These are phyloP conservation scores for Mercenaria mercenaria DNA, from an alignment of 1,140 invertebrate species.

Conservation along the genomic window DNA sequence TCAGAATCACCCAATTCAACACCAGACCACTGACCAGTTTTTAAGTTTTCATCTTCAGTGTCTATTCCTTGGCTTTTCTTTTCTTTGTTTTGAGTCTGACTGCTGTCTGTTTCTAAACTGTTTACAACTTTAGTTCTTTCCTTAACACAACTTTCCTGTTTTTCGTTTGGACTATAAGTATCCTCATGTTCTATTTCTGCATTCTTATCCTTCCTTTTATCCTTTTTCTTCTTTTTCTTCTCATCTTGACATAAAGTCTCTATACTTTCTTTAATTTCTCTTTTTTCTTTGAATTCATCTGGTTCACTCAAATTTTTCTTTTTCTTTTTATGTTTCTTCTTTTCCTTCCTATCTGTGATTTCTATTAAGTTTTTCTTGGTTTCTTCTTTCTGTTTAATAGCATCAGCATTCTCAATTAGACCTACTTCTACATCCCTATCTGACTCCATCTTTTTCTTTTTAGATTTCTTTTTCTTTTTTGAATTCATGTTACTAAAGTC, in stretches of 20 bases:
- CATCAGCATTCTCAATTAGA: not conserved
- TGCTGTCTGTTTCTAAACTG: not conserved
- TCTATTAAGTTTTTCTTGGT: not conserved
- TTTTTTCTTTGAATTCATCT: not conserved
- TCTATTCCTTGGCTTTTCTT: not conserved
- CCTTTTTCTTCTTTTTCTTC: not conserved
- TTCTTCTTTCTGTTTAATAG: not conserved
- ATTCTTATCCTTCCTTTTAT: not conserved
- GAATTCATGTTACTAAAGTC: not conserved
- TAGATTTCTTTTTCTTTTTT: constrained; percentile 6
- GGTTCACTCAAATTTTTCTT: not conserved
- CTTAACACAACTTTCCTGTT: not conserved
- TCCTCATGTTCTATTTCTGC: not conserved
- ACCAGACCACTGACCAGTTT: constrained; percentile 69
- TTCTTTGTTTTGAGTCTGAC: not conserved
- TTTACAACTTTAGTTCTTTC: not conserved
- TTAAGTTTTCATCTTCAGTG: not conserved
- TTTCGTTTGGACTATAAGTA: not conserved
- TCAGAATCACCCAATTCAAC: constrained; percentile 67
- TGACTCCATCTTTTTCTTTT: not conserved
- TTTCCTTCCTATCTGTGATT: not conserved
- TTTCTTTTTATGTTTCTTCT: not conserved
- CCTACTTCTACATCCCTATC: not conserved
- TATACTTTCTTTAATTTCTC: not conserved
- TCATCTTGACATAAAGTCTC: no score